phyloP scores from a whole-genome alignment of 2,888 invertebrate genomes.

The Sarcophaga rosellei region DNA sequence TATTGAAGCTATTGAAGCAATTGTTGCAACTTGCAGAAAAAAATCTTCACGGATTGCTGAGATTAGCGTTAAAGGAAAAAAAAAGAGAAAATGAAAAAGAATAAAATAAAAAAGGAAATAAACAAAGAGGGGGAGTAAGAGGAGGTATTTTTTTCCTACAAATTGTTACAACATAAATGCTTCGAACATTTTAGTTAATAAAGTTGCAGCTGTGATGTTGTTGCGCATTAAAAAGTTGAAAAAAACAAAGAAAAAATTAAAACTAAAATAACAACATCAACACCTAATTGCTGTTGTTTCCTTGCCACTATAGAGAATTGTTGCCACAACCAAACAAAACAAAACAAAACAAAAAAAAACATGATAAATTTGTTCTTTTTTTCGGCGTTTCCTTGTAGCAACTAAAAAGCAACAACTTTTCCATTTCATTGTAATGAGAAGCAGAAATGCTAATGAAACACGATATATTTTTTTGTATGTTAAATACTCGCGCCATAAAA shows the following conservation, averaged over 20 bases:
- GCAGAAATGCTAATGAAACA: slow-evolving; percentile 61
- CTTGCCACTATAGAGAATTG: not conserved
- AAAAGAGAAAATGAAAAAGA: not conserved
- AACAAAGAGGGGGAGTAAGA: slow-evolving; percentile 46
- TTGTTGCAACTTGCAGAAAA: slow-evolving; percentile 59
- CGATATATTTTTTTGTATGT: slow-evolving; percentile 33
- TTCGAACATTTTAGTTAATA: slow-evolving; percentile 70
- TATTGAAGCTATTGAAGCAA: slow-evolving; percentile 49
- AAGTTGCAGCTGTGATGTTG: slow-evolving; percentile 67
- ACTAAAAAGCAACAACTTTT: slow-evolving; percentile 40
- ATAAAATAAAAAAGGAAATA: slow-evolving; percentile 19
- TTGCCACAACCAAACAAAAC: slow-evolving; percentile 7
- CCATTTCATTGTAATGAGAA: not conserved
- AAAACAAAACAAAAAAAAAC: slow-evolving; percentile 41
- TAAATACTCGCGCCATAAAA: slow-evolving; percentile 25
- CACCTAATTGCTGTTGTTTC: slow-evolving; percentile 75
- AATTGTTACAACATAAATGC: slow-evolving; percentile 38
- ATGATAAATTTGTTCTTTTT: slow-evolving; percentile 26
- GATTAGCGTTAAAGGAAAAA: slow-evolving; percentile 27
- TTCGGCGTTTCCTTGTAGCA: not conserved
- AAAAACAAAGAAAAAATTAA: slow-evolving; percentile 72
- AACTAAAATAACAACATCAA: slow-evolving; percentile 75
- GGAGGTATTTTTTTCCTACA: not conserved
- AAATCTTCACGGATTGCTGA: slow-evolving; percentile 55
- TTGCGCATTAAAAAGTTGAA: not conserved